These are phyloP conservation scores for Bombyx huttoni DNA, from an alignment of 2,888 invertebrate genomes.

Conservation along the genomic window DNA sequence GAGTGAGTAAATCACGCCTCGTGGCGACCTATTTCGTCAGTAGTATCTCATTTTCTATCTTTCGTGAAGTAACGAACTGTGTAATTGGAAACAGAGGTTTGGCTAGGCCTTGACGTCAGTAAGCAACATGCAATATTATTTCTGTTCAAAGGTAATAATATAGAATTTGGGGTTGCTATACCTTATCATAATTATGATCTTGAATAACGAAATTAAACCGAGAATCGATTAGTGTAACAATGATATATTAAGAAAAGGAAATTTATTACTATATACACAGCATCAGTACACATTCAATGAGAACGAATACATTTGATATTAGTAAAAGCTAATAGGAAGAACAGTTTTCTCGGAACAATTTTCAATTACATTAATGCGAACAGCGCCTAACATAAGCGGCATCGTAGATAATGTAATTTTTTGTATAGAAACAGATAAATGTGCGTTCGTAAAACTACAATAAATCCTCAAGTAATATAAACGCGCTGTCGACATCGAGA, in stretches of 20 bases:
- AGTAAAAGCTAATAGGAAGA: neutral
- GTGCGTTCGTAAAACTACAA: slow-evolving; percentile 60
- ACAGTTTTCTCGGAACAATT: neutral
- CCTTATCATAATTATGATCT: slow-evolving; percentile 2
- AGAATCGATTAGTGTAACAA: neutral
- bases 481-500: slow-evolving; percentile 54
- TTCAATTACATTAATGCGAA: slow-evolving; percentile 3
- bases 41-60: slow-evolving; percentile 49
- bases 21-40: slow-evolving; percentile 22
- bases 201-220: neutral
- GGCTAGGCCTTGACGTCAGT: slow-evolving; percentile 35
- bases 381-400: slow-evolving; percentile 1
- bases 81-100: slow-evolving; percentile 51
- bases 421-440: slow-evolving; percentile 41
- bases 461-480: slow-evolving; percentile 64
- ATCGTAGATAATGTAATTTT: slow-evolving; percentile 14
- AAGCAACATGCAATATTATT: slow-evolving; percentile 23
- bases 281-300: no score
- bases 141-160: neutral
- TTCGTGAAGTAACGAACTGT: slow-evolving; percentile 58
- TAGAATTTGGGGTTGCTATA: neutral
- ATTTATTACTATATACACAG: no score
- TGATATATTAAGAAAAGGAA: neutral
- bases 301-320: no score
- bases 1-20: slow-evolving; percentile 1